Base-by-base conservation (phyloP, 2,888 invertebrate species). In the Xestia xanthographa region DNA sequence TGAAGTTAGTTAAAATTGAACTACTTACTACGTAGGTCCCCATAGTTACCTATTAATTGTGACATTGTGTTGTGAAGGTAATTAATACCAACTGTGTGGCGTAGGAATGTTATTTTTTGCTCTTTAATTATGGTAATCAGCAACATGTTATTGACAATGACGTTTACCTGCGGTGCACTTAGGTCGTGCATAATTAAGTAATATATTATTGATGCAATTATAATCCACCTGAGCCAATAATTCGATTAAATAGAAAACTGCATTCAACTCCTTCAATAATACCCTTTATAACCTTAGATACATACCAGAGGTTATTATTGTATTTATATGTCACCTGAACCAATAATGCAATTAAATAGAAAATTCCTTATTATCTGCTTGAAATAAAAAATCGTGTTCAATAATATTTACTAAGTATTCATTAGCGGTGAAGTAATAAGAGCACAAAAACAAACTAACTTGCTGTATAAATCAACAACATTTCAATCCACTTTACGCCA, bases 401-500 rank as follows among this genome's bases (percentile, higher is more conserved):
- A 56, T 14, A 56, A 26, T 14, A 26, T 56, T 56, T 29, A 50
- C 22, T 72, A n/a, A 11, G 17, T 41, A 34, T 17, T 66, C 9
- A 45, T 20, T 20, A 45, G 17, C 26, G 41, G n/a, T 9, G 53
- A 72, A 22, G 12, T 29, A 20, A 20, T 29, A n/a, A 5, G 2
- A 41, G 20, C 14, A n/a, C 34, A 62, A 66, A 45, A 0, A 3
- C 0, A n/a, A 58, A 58, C 22, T 43, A 56, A 63, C n/a, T 72
- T 38, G 20, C 4, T 34, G 14, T 22, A 34, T 80, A 82, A 79
- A 56, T n/a, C 72, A 65, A 77, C 79, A 84, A 81, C 80, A 58
- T 53, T 83, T 77, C 71, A 76, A 76, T 67, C 65, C 77, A 77
- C 76, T 82, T 72, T 50, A 67, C 38, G 45, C 43, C 34, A 41